Evolutionary conservation across 2,797 vertebrate species (phyloP), one percentile per base, ranked within the genome.

Genomic region (Pelobates cultripes): DNA sequence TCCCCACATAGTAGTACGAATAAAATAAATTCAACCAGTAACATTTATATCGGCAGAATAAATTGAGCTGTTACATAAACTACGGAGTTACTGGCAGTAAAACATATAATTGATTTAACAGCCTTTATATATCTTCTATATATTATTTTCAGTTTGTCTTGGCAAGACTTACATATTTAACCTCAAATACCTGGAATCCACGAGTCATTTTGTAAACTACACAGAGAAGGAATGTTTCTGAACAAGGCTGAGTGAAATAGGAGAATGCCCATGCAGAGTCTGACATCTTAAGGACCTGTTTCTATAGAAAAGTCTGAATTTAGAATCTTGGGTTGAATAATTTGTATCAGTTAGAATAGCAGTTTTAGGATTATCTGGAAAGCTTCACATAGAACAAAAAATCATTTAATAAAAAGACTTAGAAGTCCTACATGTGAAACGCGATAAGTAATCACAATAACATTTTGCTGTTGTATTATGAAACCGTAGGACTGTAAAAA

Each of bases 91-190:
- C 82, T 80, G 77, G 67, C 82, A 80, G 67, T 47, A 84, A 80
- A 44, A 47, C 69, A 76, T 84, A 75, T 70, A 84, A 84, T 79
- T 79, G 82, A 84, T 84, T 84, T 84, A 67, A 75, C 82, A 79
- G 82, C 45, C 73, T 71, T 75, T 76, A 63, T 55, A 70, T 57
- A 84, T 80, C 73, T 60, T 71, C 66, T 66, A 71, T 78, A 75
- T 71, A 7, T 57, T 51, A 45, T 44, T 70, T 76, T 79, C 17
- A 70, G 77, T 84, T 75, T 84, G 60, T 76, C 72, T 84, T 84
- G 82, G 82, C 77, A 76, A 60, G 67, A 67, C 68, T 47, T 70
- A 41, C 47, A 41, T 13, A 60, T 75, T 60, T 79, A 79, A 84
- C 82, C 77, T 76, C 77, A 80, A 80, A 79, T 77, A 79, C 77